These are phyloP conservation scores for Spilarctia lutea DNA, from an alignment of 2,888 invertebrate species.

Conservation along the genomic window DNA sequence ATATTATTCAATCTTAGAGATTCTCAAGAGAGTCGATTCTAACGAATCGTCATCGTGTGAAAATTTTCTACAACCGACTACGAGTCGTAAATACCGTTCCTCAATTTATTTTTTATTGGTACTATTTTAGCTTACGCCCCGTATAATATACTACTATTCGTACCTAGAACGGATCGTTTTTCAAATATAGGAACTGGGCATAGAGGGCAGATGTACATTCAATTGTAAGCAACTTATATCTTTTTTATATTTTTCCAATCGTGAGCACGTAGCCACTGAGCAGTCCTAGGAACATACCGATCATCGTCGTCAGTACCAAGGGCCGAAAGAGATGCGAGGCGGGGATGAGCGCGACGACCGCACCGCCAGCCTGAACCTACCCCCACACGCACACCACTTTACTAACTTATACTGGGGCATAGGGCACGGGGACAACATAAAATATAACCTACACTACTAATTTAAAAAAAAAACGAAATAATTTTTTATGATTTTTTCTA, in stretches of 20 bases:
- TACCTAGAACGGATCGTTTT: too few relatives aligned
- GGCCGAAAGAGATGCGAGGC: slow-evolving; percentile 85
- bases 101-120: too few relatives aligned
- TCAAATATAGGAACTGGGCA: too few relatives aligned
- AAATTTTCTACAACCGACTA: too few relatives aligned
- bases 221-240: too few relatives aligned
- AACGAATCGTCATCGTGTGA: too few relatives aligned
- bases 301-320: slow-evolving; percentile 77
- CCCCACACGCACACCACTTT: slow-evolving; percentile 49
- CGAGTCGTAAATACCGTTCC: too few relatives aligned
- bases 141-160: too few relatives aligned
- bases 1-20: too few relatives aligned
- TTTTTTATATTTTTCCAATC: slow-evolving; percentile 16
- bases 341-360: slow-evolving; percentile 76
- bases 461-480: background rate
- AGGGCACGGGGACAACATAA: slow-evolving; percentile 21
- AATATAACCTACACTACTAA: background rate
- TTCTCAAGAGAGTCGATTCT: too few relatives aligned
- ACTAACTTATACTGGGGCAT: slow-evolving; percentile 46
- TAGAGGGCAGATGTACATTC: too few relatives aligned
- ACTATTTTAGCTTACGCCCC: too few relatives aligned
- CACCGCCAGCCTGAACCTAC: slow-evolving; percentile 81
- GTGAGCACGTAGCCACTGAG: slow-evolving; percentile 25
- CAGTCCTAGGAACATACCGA: slow-evolving; percentile 52
- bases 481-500: background rate